A percentile compares a stretch with the other conserved stretches of the same genome.
These are phyloP conservation scores for Macrocentrus cingulum DNA, from an alignment of 1,140 invertebrate species.

Conservation along the genomic window DNA sequence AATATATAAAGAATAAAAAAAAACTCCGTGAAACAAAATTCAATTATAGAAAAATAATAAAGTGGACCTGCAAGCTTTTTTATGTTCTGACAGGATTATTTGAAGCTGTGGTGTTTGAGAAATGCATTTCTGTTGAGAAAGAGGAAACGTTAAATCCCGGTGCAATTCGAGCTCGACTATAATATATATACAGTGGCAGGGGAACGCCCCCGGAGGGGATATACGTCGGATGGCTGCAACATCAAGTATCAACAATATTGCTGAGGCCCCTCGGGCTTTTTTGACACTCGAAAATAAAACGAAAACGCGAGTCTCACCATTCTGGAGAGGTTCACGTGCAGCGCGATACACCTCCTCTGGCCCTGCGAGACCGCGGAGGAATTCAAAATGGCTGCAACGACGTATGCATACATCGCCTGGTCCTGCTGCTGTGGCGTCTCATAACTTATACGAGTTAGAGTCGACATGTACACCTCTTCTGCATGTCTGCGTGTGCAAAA, in stretches of 20 bases:
- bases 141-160: background rate
- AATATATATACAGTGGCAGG: background rate
- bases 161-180: background rate
- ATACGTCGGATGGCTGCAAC: slow-evolving; percentile 38
- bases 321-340: slow-evolving; percentile 8
- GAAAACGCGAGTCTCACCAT: slow-evolving; percentile 1
- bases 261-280: slow-evolving; percentile 36
- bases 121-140: background rate
- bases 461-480: slow-evolving; percentile 12
- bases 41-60: too few species aligned
- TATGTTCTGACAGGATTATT: too few species aligned
- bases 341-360: slow-evolving; percentile 20
- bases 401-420: slow-evolving; percentile 28
- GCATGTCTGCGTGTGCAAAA: background rate
- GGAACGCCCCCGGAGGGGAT: background rate
- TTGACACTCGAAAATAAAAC: slow-evolving; percentile 53
- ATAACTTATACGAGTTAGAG: slow-evolving; percentile 25
- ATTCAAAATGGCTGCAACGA: slow-evolving; percentile 56
- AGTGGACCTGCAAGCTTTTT: too few species aligned
- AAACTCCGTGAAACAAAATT: too few species aligned
- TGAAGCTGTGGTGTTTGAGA: too few species aligned
- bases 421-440: slow-evolving; percentile 15
- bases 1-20: too few species aligned
- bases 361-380: slow-evolving; percentile 38
- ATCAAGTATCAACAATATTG: slow-evolving; percentile 57